Evolutionary conservation across 2,797 vertebrate genomes (phyloP).

Genomic region (Mycteria americana): DNA sequence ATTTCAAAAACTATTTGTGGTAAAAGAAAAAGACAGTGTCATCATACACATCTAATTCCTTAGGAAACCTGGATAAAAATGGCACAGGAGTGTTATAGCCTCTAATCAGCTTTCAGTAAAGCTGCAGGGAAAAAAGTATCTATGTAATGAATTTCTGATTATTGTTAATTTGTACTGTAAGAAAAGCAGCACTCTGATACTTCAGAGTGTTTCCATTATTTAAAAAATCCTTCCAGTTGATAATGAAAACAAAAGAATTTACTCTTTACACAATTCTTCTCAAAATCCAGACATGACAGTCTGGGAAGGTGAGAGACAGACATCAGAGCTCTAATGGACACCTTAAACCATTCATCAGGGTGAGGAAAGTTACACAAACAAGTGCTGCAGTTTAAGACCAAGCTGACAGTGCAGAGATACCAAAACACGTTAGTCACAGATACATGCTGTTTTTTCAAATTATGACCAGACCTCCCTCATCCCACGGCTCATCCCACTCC

Average conservation of each 20-base stretch:
- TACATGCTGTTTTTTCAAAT: not conserved
- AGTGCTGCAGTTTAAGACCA: not conserved
- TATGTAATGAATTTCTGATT: not conserved
- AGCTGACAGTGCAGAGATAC: not conserved
- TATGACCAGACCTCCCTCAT: not conserved
- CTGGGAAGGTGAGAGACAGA: not conserved
- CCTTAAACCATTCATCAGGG: not conserved
- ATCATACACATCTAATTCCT: not conserved
- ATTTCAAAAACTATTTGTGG: not conserved
- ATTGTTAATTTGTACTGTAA: not conserved
- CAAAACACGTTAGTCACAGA: not conserved
- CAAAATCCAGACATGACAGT: not conserved
- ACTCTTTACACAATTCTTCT: not conserved
- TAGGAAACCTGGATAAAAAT: not conserved
- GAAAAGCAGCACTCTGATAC: not conserved
- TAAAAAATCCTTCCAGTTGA: not conserved
- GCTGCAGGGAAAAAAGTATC: not conserved
- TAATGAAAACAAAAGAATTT: not conserved
- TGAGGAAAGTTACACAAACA: not conserved
- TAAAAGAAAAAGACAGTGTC: not conserved
- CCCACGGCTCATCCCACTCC: accelerated
- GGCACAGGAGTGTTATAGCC: not conserved
- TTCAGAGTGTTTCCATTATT: not conserved
- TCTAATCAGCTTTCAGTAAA: not conserved
- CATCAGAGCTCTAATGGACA: not conserved